Evolutionary conservation across 2,888 invertebrate species (phyloP).

Genomic region (Dicycla oo): DNA sequence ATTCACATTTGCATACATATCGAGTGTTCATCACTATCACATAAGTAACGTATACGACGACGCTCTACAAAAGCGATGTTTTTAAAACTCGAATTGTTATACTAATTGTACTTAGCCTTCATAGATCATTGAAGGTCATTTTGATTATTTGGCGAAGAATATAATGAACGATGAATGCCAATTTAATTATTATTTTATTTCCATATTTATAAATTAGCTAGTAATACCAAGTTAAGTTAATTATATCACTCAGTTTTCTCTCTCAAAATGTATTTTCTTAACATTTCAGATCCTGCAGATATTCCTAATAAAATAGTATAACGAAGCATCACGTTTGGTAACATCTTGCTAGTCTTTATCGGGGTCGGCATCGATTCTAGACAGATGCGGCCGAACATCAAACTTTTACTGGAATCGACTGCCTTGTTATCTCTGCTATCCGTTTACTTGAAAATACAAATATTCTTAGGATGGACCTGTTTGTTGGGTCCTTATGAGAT

Average conservation of each 20-base stretch:
- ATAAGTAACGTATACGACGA: neutral
- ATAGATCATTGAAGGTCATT: neutral
- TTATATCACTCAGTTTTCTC: neutral
- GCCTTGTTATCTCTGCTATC: neutral
- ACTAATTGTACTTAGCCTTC: neutral
- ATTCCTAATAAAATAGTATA: slow-evolving; percentile 6
- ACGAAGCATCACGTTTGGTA: neutral
- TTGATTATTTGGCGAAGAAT: neutral
- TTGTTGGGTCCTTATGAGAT: neutral
- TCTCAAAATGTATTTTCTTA: neutral
- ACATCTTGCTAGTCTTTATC: slow-evolving; percentile 19
- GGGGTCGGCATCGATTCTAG: neutral
- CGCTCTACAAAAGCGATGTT: neutral
- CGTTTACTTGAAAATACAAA: slow-evolving; percentile 5
- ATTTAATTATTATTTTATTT: neutral
- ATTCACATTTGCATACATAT: too few relatives aligned
- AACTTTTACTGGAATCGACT: neutral
- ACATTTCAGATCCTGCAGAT: slow-evolving; percentile 20
- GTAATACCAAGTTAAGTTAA: neutral
- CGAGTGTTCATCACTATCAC: neutral
- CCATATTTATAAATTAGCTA: neutral
- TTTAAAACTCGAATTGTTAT: neutral
- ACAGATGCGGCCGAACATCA: neutral
- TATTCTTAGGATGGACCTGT: neutral
- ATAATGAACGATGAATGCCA: neutral